Percentiles rank a stretch among this genome's conserved stretches.
Conservation (phyloP, 2,797 vertebrate species). For the Acrossocheilus fasciatus region DNA sequence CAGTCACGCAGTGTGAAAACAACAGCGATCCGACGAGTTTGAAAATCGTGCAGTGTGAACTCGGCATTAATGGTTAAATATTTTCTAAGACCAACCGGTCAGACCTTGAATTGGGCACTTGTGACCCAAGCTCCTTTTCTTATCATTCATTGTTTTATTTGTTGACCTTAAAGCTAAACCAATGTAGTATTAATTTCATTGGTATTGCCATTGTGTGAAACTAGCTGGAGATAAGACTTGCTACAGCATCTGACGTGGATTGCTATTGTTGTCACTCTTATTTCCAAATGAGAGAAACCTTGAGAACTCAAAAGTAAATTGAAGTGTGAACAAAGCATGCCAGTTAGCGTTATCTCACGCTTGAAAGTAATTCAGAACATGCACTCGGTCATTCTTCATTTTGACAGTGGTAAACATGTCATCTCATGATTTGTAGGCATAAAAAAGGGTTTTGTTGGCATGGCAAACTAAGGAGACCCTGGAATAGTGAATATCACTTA, state of each 20-base stretch:
- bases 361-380: constrained; percentile 27
- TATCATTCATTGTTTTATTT: constrained; percentile 23
- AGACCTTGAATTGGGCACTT: constrained; percentile 34
- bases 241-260: not conserved
- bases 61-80: constrained; percentile 41
- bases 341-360: constrained; percentile 9
- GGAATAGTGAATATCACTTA: constrained; percentile 34
- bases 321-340: constrained; percentile 32
- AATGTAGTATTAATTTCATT: constrained; percentile 24
- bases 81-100: constrained; percentile 29
- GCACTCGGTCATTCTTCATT: constrained; percentile 25
- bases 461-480: constrained; percentile 31
- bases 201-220: not conserved
- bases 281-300: not conserved
- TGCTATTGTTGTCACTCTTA: not conserved
- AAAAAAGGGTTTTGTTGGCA: constrained; percentile 23
- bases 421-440: constrained; percentile 35
- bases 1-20: no score
- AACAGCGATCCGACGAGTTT: no score
- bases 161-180: constrained; percentile 3
- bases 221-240: not conserved
- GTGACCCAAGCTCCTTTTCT: constrained; percentile 3
- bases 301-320: constrained; percentile 3
- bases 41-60: no score
- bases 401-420: constrained; percentile 43